Percentiles rank a stretch among this genome's conserved stretches.
Evolutionary conservation across 2,113 vertebrate species (phyloP).

Genomic region (Paraplagusia blochii): DNA sequence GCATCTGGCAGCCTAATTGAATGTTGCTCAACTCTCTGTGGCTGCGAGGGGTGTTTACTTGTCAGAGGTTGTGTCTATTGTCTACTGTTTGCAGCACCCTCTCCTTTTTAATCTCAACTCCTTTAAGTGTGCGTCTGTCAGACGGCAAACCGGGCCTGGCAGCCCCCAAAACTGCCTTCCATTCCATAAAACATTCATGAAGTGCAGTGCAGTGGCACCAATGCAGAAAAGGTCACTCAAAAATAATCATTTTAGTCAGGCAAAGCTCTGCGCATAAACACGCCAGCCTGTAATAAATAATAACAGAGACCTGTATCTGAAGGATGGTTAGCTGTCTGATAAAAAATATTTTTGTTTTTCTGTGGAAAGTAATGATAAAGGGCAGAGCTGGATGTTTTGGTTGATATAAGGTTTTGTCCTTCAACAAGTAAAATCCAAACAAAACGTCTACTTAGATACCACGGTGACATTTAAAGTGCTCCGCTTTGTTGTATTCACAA

Average conservation of each 20-base stretch:
- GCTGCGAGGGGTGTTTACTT: constrained; percentile 36
- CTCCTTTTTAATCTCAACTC: constrained; percentile 44
- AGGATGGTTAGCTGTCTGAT: constrained; percentile 14
- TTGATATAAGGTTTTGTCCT: too few relatives aligned
- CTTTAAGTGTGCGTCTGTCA: constrained; percentile 59
- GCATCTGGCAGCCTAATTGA: constrained; percentile 21
- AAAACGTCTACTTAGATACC: too few relatives aligned
- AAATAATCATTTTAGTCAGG: constrained; percentile 50
- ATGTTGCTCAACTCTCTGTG: constrained; percentile 19
- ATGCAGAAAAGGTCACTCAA: constrained; percentile 69
- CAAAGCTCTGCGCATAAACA: constrained; percentile 37
- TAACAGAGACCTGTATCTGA: constrained; percentile 38
- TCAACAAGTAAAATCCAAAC: too few relatives aligned
- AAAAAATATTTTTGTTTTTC: constrained; percentile 30
- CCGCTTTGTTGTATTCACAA: too few relatives aligned
- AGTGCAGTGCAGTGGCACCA: constrained; percentile 59
- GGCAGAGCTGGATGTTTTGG: too few relatives aligned
- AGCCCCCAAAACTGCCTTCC: constrained; percentile 54
- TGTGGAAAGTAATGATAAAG: constrained; percentile 19
- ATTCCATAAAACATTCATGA: constrained; percentile 74
- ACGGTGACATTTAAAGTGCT: too few relatives aligned
- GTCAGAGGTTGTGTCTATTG: constrained; percentile 30
- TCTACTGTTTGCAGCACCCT: constrained; percentile 32
- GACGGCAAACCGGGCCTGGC: constrained; percentile 46
- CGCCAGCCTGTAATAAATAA: constrained; percentile 43